phyloP scores from a whole-genome alignment of 2,797 vertebrate species.

The Alosa sapidissima region DNA sequence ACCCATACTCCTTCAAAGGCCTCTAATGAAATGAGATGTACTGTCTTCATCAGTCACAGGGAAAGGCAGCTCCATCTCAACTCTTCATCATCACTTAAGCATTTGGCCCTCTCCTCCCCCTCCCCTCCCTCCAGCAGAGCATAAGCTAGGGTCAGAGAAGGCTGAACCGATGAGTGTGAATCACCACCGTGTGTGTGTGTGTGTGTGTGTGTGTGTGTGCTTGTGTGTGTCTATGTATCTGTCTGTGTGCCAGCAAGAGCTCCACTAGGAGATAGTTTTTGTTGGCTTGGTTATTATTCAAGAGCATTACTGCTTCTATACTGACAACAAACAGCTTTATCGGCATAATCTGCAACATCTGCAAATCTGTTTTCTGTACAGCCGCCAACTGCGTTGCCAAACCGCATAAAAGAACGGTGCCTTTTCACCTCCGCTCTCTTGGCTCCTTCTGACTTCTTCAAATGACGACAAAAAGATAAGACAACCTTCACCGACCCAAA shows the following conservation, averaged over 20 bases:
- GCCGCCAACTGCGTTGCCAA: neutral
- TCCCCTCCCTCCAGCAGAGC: neutral
- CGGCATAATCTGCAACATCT: neutral
- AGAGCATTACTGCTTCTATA: neutral
- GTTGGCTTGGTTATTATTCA: neutral
- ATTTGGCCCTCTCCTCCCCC: neutral
- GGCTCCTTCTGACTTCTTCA: neutral
- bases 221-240: neutral
- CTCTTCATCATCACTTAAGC: conserved; percentile 27
- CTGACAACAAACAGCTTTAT: conserved; percentile 15
- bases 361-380: neutral
- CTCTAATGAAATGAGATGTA: conserved; percentile 49
- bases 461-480: neutral
- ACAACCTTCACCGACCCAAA: neutral
- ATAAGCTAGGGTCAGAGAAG: neutral
- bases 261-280: neutral
- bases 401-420: neutral
- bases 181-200: neutral
- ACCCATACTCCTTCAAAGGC: conserved; percentile 24
- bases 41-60: conserved; percentile 35
- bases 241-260: neutral
- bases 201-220: neutral
- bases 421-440: neutral
- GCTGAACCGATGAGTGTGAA: neutral
- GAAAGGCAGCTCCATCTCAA: conserved; percentile 24